Evolutionary conservation across 2,797 vertebrate species (phyloP), one percentile per base, ranked within the genome.

Genomic region (Sebastes iracundus): DNA sequence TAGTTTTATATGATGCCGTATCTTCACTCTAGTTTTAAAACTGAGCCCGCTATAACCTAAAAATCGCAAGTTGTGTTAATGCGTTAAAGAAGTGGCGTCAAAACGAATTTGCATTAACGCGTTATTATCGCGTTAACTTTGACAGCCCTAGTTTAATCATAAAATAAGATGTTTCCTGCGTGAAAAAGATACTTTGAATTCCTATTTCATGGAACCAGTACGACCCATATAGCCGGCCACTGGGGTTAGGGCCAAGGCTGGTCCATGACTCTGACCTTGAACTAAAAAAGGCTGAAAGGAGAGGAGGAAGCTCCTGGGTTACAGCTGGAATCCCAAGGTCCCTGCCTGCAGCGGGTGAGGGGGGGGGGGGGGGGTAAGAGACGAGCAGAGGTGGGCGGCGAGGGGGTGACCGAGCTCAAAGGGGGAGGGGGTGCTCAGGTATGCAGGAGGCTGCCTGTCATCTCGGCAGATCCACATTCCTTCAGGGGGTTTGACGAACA

Each of bases 291-390:
- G 85, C 88, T 88, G 87, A 94, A 94, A 94, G 90, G 85, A 90
- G 91, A 93, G 89, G 85, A 96, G 96, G 95, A 96, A 94, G 93
- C 92, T 80, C 79, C 88, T 90, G 94, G 94, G 94, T 92, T 88
- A 93, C 91, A 91, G 94, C 91, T 93, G 95, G 96, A 96, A 97
- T 97, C 95, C 85, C 90, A 96, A 96, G 96, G 95, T 96, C 95
- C 93, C 89, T 82, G 92, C 82, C 81, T 79, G 89, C 87, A 81
- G 83, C 75, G 84, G 60, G 73, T 85, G 90, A 91, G 33, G 33
- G 33, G 30, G 5, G 28, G 33, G 30, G 5, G 28, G 3, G 8
- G 10, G 10, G 10, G 33, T 4, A 12, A 35, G 33, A 10, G 33
- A 35, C 33, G 33, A 35, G 33, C 33, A 35, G 33, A 33, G 33